These are phyloP conservation scores for Gandaritis pyraliata DNA, from an alignment of 2,888 invertebrate genomes.

Conservation along the genomic window DNA sequence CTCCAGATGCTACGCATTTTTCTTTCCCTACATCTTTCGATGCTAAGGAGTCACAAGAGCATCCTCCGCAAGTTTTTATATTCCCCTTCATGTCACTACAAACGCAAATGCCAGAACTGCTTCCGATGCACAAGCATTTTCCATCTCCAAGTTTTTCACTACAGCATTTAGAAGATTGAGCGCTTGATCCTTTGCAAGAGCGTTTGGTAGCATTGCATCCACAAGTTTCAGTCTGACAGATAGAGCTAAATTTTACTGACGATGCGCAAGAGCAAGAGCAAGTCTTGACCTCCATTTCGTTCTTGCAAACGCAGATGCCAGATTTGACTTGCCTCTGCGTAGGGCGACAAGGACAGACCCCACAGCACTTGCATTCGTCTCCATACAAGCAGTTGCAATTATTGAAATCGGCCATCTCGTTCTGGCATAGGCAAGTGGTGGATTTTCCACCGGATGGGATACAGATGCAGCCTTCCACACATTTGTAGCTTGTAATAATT, in stretches of 20 bases:
- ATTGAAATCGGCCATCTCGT: constrained; percentile 43
- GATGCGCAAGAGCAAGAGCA: constrained; percentile 46
- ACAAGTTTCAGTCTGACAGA: constrained; percentile 21
- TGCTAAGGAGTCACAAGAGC: no score
- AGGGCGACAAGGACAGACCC: constrained; percentile 54
- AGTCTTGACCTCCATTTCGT: constrained; percentile 44
- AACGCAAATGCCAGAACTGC: neutral
- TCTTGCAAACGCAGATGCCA: constrained; percentile 47
- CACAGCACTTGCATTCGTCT: constrained; percentile 43
- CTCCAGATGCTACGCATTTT: no score
- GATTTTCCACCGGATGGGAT: constrained; percentile 44
- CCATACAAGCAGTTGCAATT: constrained; percentile 49
- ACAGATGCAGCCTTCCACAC: constrained; percentile 50
- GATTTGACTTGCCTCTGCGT: constrained; percentile 44
- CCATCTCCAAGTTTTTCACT: neutral
- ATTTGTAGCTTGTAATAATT: constrained; percentile 44
- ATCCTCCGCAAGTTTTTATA: constrained; percentile 21
- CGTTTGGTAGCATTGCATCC: neutral
- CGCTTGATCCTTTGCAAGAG: neutral
- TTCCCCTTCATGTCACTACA: neutral
- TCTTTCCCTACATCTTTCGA: no score
- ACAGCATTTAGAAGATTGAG: neutral
- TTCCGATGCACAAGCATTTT: neutral
- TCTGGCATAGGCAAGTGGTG: constrained; percentile 50
- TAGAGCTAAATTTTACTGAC: constrained; percentile 22